Conservation (phyloP, 2,888 invertebrate species). For the Carabus problematicus region DNA sequence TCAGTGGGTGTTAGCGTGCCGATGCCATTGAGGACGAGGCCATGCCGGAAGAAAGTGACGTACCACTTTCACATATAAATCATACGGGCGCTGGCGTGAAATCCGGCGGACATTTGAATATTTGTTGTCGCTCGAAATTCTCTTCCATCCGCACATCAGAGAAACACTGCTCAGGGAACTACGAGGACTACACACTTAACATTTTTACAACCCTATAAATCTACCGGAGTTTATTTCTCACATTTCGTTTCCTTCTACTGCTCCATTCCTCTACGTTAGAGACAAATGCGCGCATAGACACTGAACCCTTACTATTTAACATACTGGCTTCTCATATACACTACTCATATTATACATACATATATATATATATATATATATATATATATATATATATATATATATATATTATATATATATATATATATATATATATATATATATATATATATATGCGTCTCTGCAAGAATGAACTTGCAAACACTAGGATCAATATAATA, state of each 20-base stretch:
- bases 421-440: no score
- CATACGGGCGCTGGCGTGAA: conserved; percentile 9
- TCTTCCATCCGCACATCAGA: conserved; percentile 21
- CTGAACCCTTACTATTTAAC: not conserved
- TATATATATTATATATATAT: no score
- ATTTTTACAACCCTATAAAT: conserved; percentile 44
- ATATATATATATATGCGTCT: no score
- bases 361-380: no score
- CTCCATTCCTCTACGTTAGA: not conserved
- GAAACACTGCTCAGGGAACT: conserved; percentile 7
- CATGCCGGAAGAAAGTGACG: conserved; percentile 23
- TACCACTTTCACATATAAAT: conserved; percentile 14
- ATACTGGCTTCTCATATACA: not conserved
- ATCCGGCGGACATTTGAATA: conserved; percentile 30
- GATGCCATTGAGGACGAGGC: conserved; percentile 1
- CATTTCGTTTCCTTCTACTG: conserved; percentile 9
- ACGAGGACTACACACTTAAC: conserved; percentile 40
- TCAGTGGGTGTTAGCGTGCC: not conserved
- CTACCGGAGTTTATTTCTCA: conserved; percentile 35
- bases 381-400: no score
- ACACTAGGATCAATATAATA: not conserved
- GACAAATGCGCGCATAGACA: conserved; percentile 1
- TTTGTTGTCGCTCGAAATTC: conserved; percentile 28
- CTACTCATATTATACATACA: not conserved
- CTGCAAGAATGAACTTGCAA: no score